phyloP scores from a whole-genome alignment of 1,140 invertebrate species.

The Eciton burchellii region DNA sequence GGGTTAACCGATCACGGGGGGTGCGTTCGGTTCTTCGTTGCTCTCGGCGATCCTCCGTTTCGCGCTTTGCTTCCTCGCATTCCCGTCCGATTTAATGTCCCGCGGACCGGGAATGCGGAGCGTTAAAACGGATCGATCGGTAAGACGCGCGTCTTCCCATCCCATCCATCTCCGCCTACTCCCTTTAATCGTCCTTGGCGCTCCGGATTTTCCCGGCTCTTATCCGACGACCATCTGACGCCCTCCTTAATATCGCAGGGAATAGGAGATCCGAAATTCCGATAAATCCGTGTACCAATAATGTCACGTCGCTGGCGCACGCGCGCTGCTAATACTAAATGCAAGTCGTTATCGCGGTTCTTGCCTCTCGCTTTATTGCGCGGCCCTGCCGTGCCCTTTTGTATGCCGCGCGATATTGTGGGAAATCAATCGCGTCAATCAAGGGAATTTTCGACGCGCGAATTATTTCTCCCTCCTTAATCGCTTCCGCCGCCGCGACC shows the following conservation, averaged over 20 bases:
- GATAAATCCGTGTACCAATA: conserved; percentile 52
- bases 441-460: neutral
- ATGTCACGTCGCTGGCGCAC: conserved; percentile 13
- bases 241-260: conserved; percentile 42
- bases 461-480: neutral
- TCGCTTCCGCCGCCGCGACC: neutral
- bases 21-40: neutral
- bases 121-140: conserved; percentile 46
- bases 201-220: conserved; percentile 30
- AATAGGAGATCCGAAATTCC: conserved; percentile 50
- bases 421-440: conserved; percentile 34
- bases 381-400: neutral
- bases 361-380: conserved; percentile 27
- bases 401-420: neutral
- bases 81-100: neutral
- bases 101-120: conserved; percentile 44
- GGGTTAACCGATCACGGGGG: neutral
- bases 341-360: conserved; percentile 27
- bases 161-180: neutral
- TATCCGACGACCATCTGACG: conserved; percentile 42
- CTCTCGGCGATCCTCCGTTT: neutral
- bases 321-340: conserved; percentile 11
- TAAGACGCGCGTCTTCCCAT: neutral
- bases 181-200: conserved; percentile 40
- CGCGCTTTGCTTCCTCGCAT: conserved; percentile 16